Conservation (phyloP, 2,113 vertebrate species). For the Theristicus caerulescens region DNA sequence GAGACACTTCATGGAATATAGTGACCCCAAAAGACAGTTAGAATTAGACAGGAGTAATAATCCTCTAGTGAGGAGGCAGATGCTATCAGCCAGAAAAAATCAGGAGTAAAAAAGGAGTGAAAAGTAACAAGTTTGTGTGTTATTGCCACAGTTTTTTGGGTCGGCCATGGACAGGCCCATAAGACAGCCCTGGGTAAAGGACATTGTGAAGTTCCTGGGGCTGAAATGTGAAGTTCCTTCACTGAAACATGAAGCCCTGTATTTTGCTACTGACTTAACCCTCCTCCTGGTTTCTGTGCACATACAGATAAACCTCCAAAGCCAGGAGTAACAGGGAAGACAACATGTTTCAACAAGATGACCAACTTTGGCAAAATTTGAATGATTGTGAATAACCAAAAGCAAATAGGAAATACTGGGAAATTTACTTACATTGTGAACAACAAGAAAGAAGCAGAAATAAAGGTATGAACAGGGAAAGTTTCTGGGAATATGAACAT, state of each 20-base stretch:
- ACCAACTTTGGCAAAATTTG: background rate
- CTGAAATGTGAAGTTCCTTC: background rate
- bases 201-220: background rate
- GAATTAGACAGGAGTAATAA: background rate
- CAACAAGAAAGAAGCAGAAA: background rate
- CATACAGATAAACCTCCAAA: background rate
- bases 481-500: background rate
- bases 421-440: background rate
- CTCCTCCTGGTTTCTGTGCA: background rate
- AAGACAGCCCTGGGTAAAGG: background rate
- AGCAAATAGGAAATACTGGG: background rate
- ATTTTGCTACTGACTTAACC: background rate
- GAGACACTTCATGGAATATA: background rate
- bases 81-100: background rate
- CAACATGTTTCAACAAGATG: rapidly evolving
- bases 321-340: background rate
- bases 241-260: background rate
- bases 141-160: background rate
- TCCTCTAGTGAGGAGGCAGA: background rate
- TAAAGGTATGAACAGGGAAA: background rate
- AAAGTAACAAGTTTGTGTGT: background rate
- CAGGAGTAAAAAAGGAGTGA: background rate
- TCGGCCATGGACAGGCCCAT: background rate
- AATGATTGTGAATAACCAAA: background rate
- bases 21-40: background rate